Evolutionary conservation across 2,113 vertebrate species (phyloP), one percentile per base, ranked within the genome.

Genomic region (Octodon degus): DNA sequence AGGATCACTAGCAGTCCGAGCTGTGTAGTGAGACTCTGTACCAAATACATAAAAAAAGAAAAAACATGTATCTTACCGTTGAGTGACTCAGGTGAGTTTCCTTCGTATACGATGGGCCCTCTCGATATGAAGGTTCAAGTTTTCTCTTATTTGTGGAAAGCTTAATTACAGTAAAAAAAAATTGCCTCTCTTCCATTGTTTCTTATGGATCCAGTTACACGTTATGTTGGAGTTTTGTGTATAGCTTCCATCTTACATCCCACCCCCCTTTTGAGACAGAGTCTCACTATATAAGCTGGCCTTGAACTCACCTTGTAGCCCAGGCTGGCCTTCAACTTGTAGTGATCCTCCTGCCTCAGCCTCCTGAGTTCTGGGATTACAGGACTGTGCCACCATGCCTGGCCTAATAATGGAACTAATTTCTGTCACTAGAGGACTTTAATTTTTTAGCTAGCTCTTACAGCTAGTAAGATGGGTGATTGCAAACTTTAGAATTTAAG

Each of bases 391-490:
- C 74, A 77, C 43, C 13, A 50, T 7, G 12, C 43, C 43, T 17
- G 27, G 76, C 8, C 68, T 70, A 37, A 20, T 70, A 70, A 70
- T 88, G 83, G 60, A 47, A 74, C 91, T 95, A 76, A 63, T 89
- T 92, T 96, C 53, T 93, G 22, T 81, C 62, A 91, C n/a, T 90
- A 27, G 93, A 86, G 30, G 70, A 86, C 85, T 88, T 88, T 84
- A 79, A 86, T 72, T 88, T 95, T 89, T 95, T 80, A 74, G 47
- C 58, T 91, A 89, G 47, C 89, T 32, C 7, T 84, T 86, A 40
- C 89, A 86, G n/a, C 34, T 91, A 43, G 0, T 53, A 9, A 58
- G 68, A 20, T 82, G 58, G 25, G 20, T 90, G 34, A n/a, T 37
- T 30, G 70, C 34, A 91, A 83, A 50, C 67, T 40, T 80, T 47